A percentile compares a stretch with the other conserved stretches of the same genome.
These are phyloP conservation scores for Aselliscus stoliczkanus DNA, from an alignment of 2,797 vertebrate species.

Conservation along the genomic window DNA sequence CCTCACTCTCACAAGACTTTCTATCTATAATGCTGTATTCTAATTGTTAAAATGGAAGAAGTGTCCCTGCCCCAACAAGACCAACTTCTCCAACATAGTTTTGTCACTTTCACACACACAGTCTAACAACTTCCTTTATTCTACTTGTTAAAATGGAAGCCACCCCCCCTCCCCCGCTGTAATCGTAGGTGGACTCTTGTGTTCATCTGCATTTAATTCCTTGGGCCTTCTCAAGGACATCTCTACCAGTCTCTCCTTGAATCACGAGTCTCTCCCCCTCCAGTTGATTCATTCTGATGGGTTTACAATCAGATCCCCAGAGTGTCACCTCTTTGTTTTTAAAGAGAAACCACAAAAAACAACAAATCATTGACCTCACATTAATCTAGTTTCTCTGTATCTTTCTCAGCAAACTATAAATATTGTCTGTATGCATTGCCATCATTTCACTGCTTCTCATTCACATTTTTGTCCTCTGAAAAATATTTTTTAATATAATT, in stretches of 20 bases:
- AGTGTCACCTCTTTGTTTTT: neutral
- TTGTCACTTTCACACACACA: neutral
- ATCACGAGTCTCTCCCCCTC: neutral
- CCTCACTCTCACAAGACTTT: neutral
- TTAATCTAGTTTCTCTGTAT: neutral
- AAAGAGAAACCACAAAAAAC: neutral
- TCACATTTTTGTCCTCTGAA: neutral
- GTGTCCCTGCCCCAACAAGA: neutral
- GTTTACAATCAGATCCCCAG: neutral
- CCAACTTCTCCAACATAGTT: neutral
- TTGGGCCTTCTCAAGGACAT: neutral
- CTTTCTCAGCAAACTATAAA: neutral
- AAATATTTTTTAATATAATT: neutral
- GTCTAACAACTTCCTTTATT: neutral
- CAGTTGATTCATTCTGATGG: neutral
- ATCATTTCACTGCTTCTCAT: neutral
- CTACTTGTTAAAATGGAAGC: neutral
- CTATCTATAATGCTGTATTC: neutral
- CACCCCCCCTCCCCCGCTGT: accelerated
- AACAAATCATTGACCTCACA: neutral
- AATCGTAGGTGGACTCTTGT: neutral
- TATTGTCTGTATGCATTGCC: neutral
- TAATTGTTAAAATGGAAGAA: neutral
- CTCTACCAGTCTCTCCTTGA: neutral
- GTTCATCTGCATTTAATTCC: neutral